A percentile compares a stretch with the other conserved stretches of the same genome.
Conservation (phyloP, 2,888 invertebrate species). For the Pseudolycoriella hygida region DNA sequence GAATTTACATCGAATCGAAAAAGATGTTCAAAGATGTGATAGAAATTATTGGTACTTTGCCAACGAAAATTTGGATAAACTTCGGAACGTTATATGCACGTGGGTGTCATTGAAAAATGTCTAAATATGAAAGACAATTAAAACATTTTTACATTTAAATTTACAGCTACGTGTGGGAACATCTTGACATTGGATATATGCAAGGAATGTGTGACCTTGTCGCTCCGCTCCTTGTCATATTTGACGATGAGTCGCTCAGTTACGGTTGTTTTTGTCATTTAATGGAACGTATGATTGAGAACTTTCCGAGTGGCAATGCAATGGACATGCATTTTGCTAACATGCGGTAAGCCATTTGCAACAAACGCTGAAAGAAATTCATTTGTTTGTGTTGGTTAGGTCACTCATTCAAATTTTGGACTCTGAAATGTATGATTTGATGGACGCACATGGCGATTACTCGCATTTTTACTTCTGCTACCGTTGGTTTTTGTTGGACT, state of each 20-base stretch:
- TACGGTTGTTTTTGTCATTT: constrained; percentile 82
- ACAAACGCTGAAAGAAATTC: too few relatives aligned
- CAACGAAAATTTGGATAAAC: constrained; percentile 73
- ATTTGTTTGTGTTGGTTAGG: too few relatives aligned
- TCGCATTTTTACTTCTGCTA: constrained; percentile 97
- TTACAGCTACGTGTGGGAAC: constrained; percentile 86
- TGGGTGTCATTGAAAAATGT: constrained; percentile 31
- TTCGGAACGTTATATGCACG: constrained; percentile 93
- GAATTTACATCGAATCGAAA: constrained; percentile 88
- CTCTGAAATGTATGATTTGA: constrained; percentile 81
- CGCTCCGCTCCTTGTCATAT: constrained; percentile 79
- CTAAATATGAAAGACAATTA: background rate
- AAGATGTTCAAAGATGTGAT: constrained; percentile 91
- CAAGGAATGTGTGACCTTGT: constrained; percentile 96
- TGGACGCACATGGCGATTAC: constrained; percentile 90
- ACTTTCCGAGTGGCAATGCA: constrained; percentile 82
- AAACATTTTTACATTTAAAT: background rate
- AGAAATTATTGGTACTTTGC: constrained; percentile 88
- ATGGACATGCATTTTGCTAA: constrained; percentile 95
- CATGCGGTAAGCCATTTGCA: constrained; percentile 55
- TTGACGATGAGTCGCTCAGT: constrained; percentile 80
- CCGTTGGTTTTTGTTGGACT: constrained; percentile 91
- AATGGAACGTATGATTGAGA: constrained; percentile 80
- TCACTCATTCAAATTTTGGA: constrained; percentile 77
- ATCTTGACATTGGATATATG: constrained; percentile 86